These are phyloP conservation scores for Scartelaos histophorus DNA, from an alignment of 2,113 vertebrate genomes.

Conservation along the genomic window DNA sequence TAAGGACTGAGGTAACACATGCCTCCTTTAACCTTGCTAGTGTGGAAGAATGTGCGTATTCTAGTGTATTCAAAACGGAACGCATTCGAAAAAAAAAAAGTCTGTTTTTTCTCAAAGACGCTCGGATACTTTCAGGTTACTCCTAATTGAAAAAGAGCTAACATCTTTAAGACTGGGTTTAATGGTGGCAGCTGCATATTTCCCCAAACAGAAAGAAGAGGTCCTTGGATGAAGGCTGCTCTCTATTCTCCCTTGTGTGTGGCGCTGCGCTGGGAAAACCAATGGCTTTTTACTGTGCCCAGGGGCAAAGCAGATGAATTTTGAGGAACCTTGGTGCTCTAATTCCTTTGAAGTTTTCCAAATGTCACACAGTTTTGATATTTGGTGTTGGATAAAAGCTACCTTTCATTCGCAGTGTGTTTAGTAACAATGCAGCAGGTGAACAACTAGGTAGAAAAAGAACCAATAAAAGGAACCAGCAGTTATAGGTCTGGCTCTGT, in stretches of 20 bases:
- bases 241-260: conserved; percentile 37
- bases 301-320: conserved; percentile 60
- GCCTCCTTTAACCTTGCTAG: conserved; percentile 18
- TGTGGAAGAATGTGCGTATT: conserved; percentile 11
- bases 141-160: conserved; percentile 44
- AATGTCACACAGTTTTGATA: conserved; percentile 63
- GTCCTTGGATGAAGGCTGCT: conserved; percentile 59
- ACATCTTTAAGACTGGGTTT: conserved; percentile 45
- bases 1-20: conserved; percentile 19
- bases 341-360: conserved; percentile 63
- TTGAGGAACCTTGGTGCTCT: conserved; percentile 59
- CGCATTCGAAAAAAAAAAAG: conserved; percentile 12
- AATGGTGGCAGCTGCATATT: conserved; percentile 37
- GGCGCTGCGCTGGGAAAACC: conserved; percentile 42
- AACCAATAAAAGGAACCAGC: neutral
- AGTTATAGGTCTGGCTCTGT: conserved; percentile 32
- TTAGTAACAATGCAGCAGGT: conserved; percentile 38
- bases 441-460: conserved; percentile 34
- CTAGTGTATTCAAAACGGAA: conserved; percentile 35
- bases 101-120: conserved; percentile 32
- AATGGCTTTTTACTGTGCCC: conserved; percentile 63
- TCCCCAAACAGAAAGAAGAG: conserved; percentile 41
- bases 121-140: conserved; percentile 21
- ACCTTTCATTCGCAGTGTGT: conserved; percentile 52
- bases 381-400: conserved; percentile 57